phyloP scores from a whole-genome alignment of 2,888 invertebrate genomes.

The Mystacides longicornis region DNA sequence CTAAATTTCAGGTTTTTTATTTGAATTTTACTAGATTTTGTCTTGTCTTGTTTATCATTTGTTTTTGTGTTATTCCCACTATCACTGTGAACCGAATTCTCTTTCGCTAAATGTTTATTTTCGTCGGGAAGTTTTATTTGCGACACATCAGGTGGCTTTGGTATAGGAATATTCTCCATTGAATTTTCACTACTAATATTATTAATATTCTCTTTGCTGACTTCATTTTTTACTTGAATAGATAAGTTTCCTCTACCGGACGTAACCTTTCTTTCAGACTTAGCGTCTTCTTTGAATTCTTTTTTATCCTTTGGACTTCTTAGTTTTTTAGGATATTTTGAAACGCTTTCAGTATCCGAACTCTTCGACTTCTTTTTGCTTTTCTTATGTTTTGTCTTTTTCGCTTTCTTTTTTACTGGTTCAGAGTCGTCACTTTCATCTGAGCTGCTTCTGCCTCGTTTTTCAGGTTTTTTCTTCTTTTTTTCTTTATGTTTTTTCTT shows the following conservation, averaged over 20 bases:
- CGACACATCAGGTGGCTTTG: constrained; percentile 21
- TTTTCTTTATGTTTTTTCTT: constrained; percentile 59
- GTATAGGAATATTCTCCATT: constrained; percentile 32
- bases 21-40: constrained; percentile 51
- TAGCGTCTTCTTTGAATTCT: constrained; percentile 27
- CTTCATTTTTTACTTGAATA: constrained; percentile 22
- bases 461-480: constrained; percentile 38
- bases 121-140: constrained; percentile 32
- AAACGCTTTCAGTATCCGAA: constrained; percentile 12
- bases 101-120: constrained; percentile 29
- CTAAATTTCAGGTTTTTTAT: constrained; percentile 64
- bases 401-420: constrained; percentile 19
- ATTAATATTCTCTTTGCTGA: constrained; percentile 9
- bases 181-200: constrained; percentile 20
- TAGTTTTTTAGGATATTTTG: constrained; percentile 4
- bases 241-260: constrained; percentile 18
- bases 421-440: constrained; percentile 25
- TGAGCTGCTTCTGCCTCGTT: constrained; percentile 32
- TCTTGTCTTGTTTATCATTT: constrained; percentile 36
- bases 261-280: constrained; percentile 20
- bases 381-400: constrained; percentile 26
- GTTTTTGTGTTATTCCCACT: constrained; percentile 9
- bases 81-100: constrained; percentile 6
- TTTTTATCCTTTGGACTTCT: constrained; percentile 26
- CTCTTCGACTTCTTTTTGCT: constrained; percentile 18